Base-by-base conservation (phyloP, 1,140 invertebrate species). In the Solen grandis region DNA sequence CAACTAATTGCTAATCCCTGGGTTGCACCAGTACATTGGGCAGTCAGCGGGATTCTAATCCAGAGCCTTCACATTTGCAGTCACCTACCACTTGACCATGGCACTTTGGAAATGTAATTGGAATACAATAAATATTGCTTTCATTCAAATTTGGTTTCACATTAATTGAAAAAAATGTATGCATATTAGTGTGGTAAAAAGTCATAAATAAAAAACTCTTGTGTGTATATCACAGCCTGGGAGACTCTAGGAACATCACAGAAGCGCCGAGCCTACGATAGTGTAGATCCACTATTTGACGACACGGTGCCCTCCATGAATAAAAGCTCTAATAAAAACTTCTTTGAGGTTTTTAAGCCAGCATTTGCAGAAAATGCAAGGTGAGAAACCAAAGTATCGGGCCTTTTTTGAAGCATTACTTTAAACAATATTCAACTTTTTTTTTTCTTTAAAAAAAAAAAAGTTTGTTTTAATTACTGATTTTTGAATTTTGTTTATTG, bases 201-300 rank as follows among this genome's bases (percentile, higher is more conserved):
- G n/a, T n/a, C n/a, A n/a, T n/a, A n/a, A n/a, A n/a, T n/a, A n/a
- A n/a, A n/a, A n/a, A n/a, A n/a, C n/a, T n/a, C n/a, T n/a, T n/a
- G n/a, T n/a, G n/a, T n/a, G n/a, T n/a, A n/a, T n/a, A n/a, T n/a
- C 84, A 46, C 83, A 93, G 98, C 98, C 19, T 97, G 96, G 94
- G 97, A 99, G 93, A 97, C 95, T 35, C 93, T 98, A 78, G 96
- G 97, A 0, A 97, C 95, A 86, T 94, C 95, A 16, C 90, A 94
- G 5, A 97, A 96, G 88, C 94, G 98, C 83, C 94, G 96, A 82
- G 96, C 98, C 0, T 99, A 96, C 92, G 99, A 99, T 93, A 99
- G 97, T 33, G 95, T 99, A 73, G 99, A 99, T 93, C 97, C 97
- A 5, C 94, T 95, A 83, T 98, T 99, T 92, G 97, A 98, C 91